Evolutionary conservation across 2,797 vertebrate genomes (phyloP), one percentile per base, ranked within the genome.

Genomic region (Sebastes hubbsi): DNA sequence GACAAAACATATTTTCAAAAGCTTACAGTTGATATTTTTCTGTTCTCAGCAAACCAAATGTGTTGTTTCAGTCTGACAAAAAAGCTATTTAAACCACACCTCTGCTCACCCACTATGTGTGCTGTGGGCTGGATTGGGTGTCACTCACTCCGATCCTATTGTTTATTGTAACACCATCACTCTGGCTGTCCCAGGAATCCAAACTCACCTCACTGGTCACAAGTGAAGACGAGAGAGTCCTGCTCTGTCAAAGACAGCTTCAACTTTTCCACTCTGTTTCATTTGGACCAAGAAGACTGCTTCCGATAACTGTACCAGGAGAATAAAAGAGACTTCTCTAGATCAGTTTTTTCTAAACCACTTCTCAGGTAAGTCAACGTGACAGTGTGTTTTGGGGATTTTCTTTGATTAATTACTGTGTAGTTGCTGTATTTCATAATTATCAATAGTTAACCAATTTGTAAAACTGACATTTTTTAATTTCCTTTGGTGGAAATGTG

Each of bases 111-210:
- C 62, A 69, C 46, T 56, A 6, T 68, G 72, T 52, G 46, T 52
- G 46, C 52, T 32, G 25, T 67, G 74, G 73, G 72, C 30, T 84
- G 89, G 89, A 93, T 92, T 89, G 76, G 72, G 79, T 94, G 85
- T 95, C 94, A 87, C 70, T 84, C 72, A 85, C 70, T 52, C 55
- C 59, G 88, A 89, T 87, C 88, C 81, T 86, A 72, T 93, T 93
- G 90, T 93, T 88, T 69, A 58, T 82, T 80, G 78, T 75, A 80
- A 81, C 76, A 65, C 68, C 6, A 52, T 88, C 78, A 81, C 86
- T 81, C 59, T 80, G 70, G 74, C 65, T 80, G 75, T 67, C 70
- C 34, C 42, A 75, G 84, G 60, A 83, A 80, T 82, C 74, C 71
- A 84, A 88, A 85, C 75, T 87, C 75, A 58, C 25, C 6, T 83